Conservation (phyloP, 1,140 invertebrate genomes). For the Saccostrea cuccullata region DNA sequence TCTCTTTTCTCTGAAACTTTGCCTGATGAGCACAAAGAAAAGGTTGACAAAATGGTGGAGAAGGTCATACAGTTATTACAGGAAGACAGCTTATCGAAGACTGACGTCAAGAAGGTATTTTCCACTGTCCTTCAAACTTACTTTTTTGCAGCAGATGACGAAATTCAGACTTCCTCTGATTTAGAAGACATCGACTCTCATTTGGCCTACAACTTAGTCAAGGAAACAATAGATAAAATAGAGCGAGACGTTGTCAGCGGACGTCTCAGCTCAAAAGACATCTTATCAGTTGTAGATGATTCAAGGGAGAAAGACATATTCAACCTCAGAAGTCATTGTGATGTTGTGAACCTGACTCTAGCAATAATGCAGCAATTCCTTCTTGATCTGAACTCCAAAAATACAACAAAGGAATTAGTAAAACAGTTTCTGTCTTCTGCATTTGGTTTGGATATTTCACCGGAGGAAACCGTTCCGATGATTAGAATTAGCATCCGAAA, state of each 20-base stretch:
- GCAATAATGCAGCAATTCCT: slow-evolving; percentile 48
- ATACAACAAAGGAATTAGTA: slow-evolving; percentile 1
- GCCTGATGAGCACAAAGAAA: slow-evolving; percentile 15
- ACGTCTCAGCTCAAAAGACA: slow-evolving; percentile 39
- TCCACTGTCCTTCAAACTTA: slow-evolving; percentile 39
- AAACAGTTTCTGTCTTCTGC: slow-evolving; percentile 10
- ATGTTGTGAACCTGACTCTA: slow-evolving; percentile 46
- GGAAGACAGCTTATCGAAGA: slow-evolving; percentile 37
- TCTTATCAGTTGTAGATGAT: slow-evolving; percentile 34
- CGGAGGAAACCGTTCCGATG: not conserved
- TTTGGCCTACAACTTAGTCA: slow-evolving; percentile 47
- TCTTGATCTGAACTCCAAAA: not conserved
- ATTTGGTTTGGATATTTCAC: not conserved
- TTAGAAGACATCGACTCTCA: slow-evolving; percentile 9
- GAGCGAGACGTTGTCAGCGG: slow-evolving; percentile 48
- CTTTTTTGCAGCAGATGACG: not conserved
- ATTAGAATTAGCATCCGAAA: not conserved
- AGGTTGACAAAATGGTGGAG: slow-evolving; percentile 6
- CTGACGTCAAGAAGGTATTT: slow-evolving; percentile 46
- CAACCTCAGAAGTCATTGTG: slow-evolving; percentile 7
- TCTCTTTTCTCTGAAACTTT: slow-evolving; percentile 25
- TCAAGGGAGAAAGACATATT: not conserved
- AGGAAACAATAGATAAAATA: slow-evolving; percentile 51
- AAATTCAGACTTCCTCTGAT: not conserved
- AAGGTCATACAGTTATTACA: slow-evolving; percentile 37